A percentile compares a stretch with the other conserved stretches of the same genome.
Evolutionary conservation across 2,888 invertebrate species (phyloP).

Genomic region (Nudaria mundana): DNA sequence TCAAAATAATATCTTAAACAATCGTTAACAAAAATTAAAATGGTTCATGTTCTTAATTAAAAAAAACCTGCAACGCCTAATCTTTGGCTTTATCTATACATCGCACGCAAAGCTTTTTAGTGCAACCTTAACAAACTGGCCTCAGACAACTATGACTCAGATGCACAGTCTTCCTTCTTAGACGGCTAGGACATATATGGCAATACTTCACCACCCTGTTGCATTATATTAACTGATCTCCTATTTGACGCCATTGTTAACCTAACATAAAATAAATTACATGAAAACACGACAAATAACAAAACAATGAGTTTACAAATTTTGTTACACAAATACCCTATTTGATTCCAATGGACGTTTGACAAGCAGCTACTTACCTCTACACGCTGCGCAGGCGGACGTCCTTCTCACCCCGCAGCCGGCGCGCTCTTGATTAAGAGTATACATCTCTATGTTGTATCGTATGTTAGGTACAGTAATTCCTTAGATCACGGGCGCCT

Average conservation of each 20-base stretch:
- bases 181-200: background rate
- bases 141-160: constrained; percentile 1
- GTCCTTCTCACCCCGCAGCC: background rate
- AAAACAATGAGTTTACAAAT: background rate
- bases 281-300: background rate
- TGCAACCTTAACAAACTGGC: background rate
- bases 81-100: no score
- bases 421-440: background rate
- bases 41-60: background rate
- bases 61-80: background rate
- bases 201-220: constrained; percentile 1
- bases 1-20: background rate
- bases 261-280: background rate
- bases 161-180: no score
- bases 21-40: background rate
- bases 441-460: no score
- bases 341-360: background rate
- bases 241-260: background rate
- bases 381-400: background rate
- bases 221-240: background rate
- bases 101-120: no score
- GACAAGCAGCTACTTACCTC: no score
- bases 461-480: no score
- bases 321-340: background rate
- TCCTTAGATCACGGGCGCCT: no score